Evolutionary conservation across 2,113 vertebrate genomes (phyloP).

Genomic region (Barbus barbus): DNA sequence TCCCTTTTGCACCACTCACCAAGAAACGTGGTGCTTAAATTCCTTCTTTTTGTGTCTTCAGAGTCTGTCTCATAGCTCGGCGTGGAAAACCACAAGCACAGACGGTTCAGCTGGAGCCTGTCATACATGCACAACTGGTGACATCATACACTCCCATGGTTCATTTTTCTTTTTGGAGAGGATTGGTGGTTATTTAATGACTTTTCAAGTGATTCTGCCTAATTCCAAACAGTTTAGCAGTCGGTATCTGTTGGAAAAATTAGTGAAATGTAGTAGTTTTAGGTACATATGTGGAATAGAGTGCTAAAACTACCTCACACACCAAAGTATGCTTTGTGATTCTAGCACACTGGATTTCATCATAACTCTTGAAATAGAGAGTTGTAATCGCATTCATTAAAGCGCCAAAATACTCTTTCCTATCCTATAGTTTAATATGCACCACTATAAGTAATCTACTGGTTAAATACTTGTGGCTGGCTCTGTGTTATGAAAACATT

Average conservation of each 20-base stretch:
- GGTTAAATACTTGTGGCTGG: no score
- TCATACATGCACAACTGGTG: slow-evolving; percentile 11
- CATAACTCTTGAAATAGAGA: slow-evolving; percentile 29
- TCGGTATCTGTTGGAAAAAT: slow-evolving; percentile 2
- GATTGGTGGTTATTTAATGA: neutral
- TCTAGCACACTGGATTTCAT: slow-evolving; percentile 14
- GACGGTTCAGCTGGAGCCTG: slow-evolving; percentile 1
- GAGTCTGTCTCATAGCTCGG: slow-evolving; percentile 4
- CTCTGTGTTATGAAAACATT: neutral
- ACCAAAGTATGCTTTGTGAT: neutral
- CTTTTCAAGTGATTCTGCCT: neutral
- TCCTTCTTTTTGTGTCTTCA: slow-evolving; percentile 2
- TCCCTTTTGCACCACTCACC: slow-evolving; percentile 21
- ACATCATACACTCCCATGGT: slow-evolving; percentile 33
- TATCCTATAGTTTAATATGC: neutral
- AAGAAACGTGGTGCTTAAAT: slow-evolving; percentile 3
- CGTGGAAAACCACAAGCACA: slow-evolving; percentile 30
- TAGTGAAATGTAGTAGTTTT: neutral
- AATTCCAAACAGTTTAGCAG: neutral
- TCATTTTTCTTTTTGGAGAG: neutral
- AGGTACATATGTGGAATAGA: neutral
- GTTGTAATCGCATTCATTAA: neutral
- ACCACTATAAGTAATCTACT: neutral
- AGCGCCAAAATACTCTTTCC: neutral
- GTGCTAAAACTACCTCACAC: no score